Percentiles rank a stretch among this genome's conserved stretches.
phyloP scores from a whole-genome alignment of 2,888 invertebrate species.

The Eutolmus rufibarbis region DNA sequence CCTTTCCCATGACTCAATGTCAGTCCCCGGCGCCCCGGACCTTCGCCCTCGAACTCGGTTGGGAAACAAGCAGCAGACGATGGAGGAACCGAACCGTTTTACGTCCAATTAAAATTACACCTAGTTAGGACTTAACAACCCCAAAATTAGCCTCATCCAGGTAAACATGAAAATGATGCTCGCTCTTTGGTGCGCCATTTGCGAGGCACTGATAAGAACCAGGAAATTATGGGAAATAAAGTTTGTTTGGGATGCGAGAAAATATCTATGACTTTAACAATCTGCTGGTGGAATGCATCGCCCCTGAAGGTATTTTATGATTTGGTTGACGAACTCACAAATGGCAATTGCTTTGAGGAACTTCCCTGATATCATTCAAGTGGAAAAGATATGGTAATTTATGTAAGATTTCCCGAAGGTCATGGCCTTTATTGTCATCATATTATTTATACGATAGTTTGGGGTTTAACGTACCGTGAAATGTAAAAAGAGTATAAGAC shows the following conservation, averaged over 20 bases:
- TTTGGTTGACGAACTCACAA: not conserved
- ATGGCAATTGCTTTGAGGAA: too few relatives aligned
- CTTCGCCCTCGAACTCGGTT: not conserved
- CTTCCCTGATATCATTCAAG: too few relatives aligned
- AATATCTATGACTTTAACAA: not conserved
- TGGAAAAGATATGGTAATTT: too few relatives aligned
- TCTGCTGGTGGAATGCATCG: not conserved
- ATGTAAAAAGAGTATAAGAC: too few relatives aligned
- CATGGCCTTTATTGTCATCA: too few relatives aligned
- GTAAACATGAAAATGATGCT: not conserved
- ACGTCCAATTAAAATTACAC: conserved; percentile 33
- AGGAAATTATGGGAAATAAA: not conserved
- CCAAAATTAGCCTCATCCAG: conserved; percentile 4
- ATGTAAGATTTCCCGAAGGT: too few relatives aligned
- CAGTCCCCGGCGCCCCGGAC: not conserved
- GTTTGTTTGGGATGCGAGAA: not conserved
- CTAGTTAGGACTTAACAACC: not conserved
- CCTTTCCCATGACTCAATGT: not conserved
- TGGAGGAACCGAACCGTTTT: not conserved
- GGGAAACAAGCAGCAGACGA: not conserved
- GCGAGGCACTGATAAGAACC: not conserved
- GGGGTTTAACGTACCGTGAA: too few relatives aligned
- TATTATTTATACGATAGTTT: too few relatives aligned
- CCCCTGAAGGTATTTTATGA: not conserved
- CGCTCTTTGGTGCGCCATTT: not conserved